Evolutionary conservation across 2,888 invertebrate species (phyloP), one percentile per base, ranked within the genome.

Genomic region (Polydrusus cervinus): DNA sequence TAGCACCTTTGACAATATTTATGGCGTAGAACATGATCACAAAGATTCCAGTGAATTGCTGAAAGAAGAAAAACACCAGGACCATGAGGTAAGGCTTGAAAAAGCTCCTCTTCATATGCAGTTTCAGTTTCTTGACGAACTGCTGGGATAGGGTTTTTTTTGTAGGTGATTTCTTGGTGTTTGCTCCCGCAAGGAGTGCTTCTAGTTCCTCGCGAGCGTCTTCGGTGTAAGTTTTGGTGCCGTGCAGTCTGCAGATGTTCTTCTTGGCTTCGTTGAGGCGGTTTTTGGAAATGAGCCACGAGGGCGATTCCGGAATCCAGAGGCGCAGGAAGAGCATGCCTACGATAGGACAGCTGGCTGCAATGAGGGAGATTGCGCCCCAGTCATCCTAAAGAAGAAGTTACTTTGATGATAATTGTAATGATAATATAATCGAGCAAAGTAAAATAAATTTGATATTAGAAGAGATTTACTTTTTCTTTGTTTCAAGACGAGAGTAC

Each of bases 11-110:
- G 1, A 88, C 88, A 0, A 91, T 88, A 76, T 89, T 87, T 0
- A 90, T 88, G 10, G 90, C 90, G 79, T 91, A 91, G 77, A 90
- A 90, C 9, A 91, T 87, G 1, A 90, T 85, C 0, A 89, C 88
- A 77, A 90, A 90, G 2, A 88, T 86, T 0, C 91, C 91, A 5
- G 89, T 87, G 76, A 90, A 89, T 81, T 91, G 91, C 81, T 91
- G 90, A 80, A 91, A 90, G 77, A 90, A 88, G 82, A 90, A 90
- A 80, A 86, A 90, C 0, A 81, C 75, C 3, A 88, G 78, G 80
- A 90, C 87, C 11, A 90, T 86, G 8, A 83, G 53, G 66, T 90
- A 88, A 0, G 90, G 90, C 67, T 88, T 86, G 53, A 87, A 82
- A 1, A 88, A 88, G 62, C 86, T 86, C 0, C 88, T 86, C 68